These are phyloP conservation scores for Meriones psammophilus DNA, from an alignment of 2,797 vertebrate genomes.

Conservation along the genomic window DNA sequence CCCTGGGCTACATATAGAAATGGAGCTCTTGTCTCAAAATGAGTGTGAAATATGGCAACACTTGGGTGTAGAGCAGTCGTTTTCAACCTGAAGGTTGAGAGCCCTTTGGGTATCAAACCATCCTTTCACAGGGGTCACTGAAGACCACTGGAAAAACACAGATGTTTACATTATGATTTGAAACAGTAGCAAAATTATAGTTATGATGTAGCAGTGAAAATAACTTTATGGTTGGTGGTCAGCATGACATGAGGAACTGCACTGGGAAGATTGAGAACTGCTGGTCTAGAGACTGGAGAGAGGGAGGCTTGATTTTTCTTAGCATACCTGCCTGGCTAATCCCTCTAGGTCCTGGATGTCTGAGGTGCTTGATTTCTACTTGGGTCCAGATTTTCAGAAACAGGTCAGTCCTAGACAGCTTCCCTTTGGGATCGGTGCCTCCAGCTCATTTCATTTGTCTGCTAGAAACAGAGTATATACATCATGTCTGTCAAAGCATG, in stretches of 20 bases:
- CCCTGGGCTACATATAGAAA: too few species aligned
- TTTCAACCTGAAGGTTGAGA: background rate
- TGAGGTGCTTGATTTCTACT: background rate
- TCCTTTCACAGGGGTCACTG: background rate
- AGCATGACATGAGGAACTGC: background rate
- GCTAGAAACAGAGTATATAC: background rate
- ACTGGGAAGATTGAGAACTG: background rate
- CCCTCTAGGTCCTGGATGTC: background rate
- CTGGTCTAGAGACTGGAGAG: background rate
- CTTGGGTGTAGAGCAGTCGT: background rate
- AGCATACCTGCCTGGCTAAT: background rate
- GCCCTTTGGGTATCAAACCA: background rate
- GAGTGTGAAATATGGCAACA: background rate
- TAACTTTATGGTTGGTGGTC: background rate
- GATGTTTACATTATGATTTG: background rate
- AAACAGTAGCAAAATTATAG: background rate
- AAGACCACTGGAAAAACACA: background rate
- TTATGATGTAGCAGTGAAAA: background rate
- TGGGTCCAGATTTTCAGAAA: conserved; percentile 2
- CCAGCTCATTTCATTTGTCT: background rate
- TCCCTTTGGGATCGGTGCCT: background rate
- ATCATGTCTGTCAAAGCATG: conserved; percentile 1
- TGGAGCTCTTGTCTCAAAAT: too few species aligned
- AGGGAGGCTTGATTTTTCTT: background rate
- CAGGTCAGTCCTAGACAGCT: background rate